Evolutionary conservation across 2,113 vertebrate genomes (phyloP), one percentile per base, ranked within the genome.

Genomic region (Rynchops niger): DNA sequence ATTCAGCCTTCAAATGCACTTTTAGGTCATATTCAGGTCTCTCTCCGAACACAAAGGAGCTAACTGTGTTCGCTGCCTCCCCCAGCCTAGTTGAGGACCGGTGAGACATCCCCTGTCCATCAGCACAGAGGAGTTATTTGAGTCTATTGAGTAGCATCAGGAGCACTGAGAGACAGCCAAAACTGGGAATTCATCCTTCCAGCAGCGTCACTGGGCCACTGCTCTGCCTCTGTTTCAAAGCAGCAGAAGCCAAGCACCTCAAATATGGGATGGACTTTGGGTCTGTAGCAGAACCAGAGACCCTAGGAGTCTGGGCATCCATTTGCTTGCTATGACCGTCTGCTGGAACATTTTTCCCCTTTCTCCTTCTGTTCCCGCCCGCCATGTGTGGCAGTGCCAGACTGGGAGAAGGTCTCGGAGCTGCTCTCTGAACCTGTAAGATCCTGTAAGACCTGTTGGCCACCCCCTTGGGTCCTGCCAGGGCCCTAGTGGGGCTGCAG

Each of bases 371-470:
- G 50, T 67, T 23, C 6, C 20, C 11, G n/a, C 23, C 25, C 0
- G 0, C 30, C 0, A 2, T 19, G 14, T 1, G 1, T 30, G 45
- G 36, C 40, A 50, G 5, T 73, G 16, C 25, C 76, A 93, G 34
- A 15, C 30, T 18, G 9, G 30, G 6, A 80, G 49, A 58, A 86
- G 25, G 3, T 73, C n/a, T 25, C 15, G 45, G 58, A 73, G 12
- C 40, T 83, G 34, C 76, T 72, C 23, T 52, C 36, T 55, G 11
- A 66, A 49, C 22, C 36, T 38, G 5, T 9, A 56, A 36, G 45
- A 61, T 61, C 18, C 40, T 20, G 5, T 61, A 53, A 49, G 36
- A 82, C 1, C 2, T 6, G 12, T 15, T 47, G 38, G 9, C 15
- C 38, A 43, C 6, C 15, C 14, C 3, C 3, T 40, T n/a, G 30